Conservation (phyloP, 1,140 invertebrate genomes). For the Euschistus heros region DNA sequence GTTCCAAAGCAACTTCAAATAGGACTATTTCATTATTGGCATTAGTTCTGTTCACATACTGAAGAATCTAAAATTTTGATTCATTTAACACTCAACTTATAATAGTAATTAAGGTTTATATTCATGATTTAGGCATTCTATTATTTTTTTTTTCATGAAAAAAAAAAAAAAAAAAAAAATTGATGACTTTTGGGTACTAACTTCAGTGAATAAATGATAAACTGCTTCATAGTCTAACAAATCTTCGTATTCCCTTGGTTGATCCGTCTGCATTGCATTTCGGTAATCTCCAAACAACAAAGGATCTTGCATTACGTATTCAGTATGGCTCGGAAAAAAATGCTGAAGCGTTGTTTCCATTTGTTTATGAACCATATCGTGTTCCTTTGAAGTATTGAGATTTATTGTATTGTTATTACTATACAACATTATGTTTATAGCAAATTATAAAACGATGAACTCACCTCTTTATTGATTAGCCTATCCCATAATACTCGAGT, state of each 20-base stretch:
- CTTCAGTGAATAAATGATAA: slow-evolving; percentile 73
- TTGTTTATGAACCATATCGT: slow-evolving; percentile 38
- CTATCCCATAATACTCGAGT: slow-evolving; percentile 74
- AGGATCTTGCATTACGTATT: slow-evolving; percentile 65
- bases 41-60: slow-evolving; percentile 72
- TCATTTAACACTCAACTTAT: slow-evolving; percentile 17
- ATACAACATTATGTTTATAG: slow-evolving; percentile 1
- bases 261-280: slow-evolving; percentile 66
- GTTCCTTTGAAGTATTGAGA: slow-evolving; percentile 36
- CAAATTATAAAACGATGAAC: background rate
- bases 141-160: background rate
- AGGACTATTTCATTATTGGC: slow-evolving; percentile 54
- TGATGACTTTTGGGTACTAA: slow-evolving; percentile 33
- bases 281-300: slow-evolving; percentile 78
- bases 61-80: slow-evolving; percentile 52
- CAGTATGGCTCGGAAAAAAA: slow-evolving; percentile 43
- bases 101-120: background rate
- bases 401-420: slow-evolving; percentile 15
- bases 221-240: slow-evolving; percentile 77
- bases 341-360: slow-evolving; percentile 40
- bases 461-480: slow-evolving; percentile 49
- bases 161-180: background rate
- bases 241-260: slow-evolving; percentile 75
- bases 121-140: background rate
- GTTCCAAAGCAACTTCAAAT: slow-evolving; percentile 82